phyloP scores from a whole-genome alignment of 1,140 invertebrate genomes.

The Drosophila sulfurigaster region DNA sequence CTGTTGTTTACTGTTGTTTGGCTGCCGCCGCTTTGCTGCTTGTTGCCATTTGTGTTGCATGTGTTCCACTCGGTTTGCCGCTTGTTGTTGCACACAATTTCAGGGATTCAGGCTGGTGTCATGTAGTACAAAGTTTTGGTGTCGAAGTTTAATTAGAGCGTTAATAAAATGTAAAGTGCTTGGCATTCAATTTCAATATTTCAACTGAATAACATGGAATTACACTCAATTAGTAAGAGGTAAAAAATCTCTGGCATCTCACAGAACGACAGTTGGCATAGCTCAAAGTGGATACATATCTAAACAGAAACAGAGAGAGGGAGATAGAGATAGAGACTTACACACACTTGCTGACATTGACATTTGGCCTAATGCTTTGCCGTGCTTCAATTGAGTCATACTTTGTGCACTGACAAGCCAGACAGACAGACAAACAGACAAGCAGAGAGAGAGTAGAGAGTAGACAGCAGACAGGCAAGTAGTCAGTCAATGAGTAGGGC shows the following conservation, averaged over 20 bases:
- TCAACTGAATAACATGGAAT: conserved; percentile 32
- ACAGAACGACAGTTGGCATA: conserved; percentile 32
- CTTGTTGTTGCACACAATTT: conserved; percentile 28
- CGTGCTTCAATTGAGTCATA: conserved; percentile 53
- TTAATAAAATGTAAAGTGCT: conserved; percentile 72
- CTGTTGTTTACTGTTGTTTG: conserved; percentile 53
- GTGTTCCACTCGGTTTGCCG: conserved; percentile 39
- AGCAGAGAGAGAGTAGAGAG: background rate
- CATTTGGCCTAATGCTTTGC: conserved; percentile 45
- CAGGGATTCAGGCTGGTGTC: conserved; percentile 45
- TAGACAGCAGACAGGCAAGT: conserved; percentile 29
- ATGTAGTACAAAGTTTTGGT: conserved; percentile 41
- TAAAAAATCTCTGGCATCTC: conserved; percentile 33
- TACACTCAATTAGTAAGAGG: conserved; percentile 26
- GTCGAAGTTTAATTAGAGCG: conserved; percentile 71
- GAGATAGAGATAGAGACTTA: background rate
- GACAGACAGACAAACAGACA: conserved; percentile 30
- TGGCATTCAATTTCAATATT: conserved; percentile 8
- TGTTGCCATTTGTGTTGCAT: conserved; percentile 45
- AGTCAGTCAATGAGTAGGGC: conserved; percentile 45
- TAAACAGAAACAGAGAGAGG: background rate
- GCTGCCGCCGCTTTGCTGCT: conserved; percentile 43
- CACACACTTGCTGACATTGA: conserved; percentile 41
- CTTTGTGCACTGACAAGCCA: conserved; percentile 42
- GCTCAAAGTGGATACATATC: conserved; percentile 24